Base-by-base conservation (phyloP, 2,888 invertebrate species). In the Leptopterna dolabrata region DNA sequence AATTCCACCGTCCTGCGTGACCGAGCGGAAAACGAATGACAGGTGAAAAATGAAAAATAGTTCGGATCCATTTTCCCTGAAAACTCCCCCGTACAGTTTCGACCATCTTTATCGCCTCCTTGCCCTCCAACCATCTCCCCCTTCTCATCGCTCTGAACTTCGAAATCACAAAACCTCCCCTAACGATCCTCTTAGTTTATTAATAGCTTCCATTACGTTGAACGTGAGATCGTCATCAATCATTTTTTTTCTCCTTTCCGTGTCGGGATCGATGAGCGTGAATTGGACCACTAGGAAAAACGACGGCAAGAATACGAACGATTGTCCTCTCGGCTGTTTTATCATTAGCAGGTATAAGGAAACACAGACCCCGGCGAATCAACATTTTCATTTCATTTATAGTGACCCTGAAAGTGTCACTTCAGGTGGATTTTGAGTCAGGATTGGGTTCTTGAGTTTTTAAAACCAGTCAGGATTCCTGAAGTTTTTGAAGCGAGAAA, bases 131-230 rank as follows among this genome's bases (percentile, higher is more conserved):
- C 55, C 55, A n/a, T 19, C 55, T 0, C 55, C 55, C 19, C 55
- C 63, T 27, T 4, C 1, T 63, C 63, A 7, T 24, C 13, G 16
- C 13, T 19, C 4, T 4, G 24, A 63, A 63, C 11, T 63, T 63
- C 63, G 24, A 63, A 63, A 63, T 63, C 63, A 63, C 24, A 63
- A 63, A 11, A 63, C 27, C 7, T 4, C 27, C 19, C 63, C 27
- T 63, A 63, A 63, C 63, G 63, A 63, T 63, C 63, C 63, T 63
- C 63, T 63, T 63, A 27, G 63, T 63, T 63, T 63, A 63, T 63
- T 63, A 63, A 63, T 63, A 63, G 63, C 63, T 63, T 63, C 63
- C 63, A 63, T 63, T 63, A 27, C 63, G 24, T 24, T 63, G 63
- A 63, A 63, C 63, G 63, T 63, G 63, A 63, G 27, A 63, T 24